These are phyloP conservation scores for Cephalotes varians DNA, from an alignment of 2,888 invertebrate species.

Conservation along the genomic window DNA sequence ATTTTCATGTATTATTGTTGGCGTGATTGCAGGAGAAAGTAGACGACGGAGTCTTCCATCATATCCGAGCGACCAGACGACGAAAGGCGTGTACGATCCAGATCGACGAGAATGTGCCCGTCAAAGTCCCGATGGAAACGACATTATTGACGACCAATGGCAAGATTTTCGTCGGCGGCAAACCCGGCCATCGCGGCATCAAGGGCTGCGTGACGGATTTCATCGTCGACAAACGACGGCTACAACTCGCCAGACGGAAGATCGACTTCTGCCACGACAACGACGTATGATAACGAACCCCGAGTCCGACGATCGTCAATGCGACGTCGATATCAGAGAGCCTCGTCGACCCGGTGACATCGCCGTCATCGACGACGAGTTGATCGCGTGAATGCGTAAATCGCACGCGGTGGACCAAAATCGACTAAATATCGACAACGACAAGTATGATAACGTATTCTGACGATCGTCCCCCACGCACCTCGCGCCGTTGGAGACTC, in stretches of 20 bases:
- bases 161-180: conserved; percentile 84
- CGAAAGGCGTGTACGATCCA: conserved; percentile 81
- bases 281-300: conserved; percentile 83
- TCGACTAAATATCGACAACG: conserved; percentile 21
- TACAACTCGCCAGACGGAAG: conserved; percentile 82
- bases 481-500: background rate
- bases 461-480: conserved; percentile 9
- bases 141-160: conserved; percentile 83
- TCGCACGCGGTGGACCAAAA: conserved; percentile 17
- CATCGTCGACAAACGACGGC: conserved; percentile 82
- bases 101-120: conserved; percentile 79
- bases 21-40: conserved; percentile 78
- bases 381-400: conserved; percentile 54
- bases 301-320: conserved; percentile 65
- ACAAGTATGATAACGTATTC: background rate
- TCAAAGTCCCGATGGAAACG: conserved; percentile 79
- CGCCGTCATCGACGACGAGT: conserved; percentile 59
- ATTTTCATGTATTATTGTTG: background rate
- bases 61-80: conserved; percentile 81
- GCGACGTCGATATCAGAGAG: conserved; percentile 60
- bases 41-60: conserved; percentile 84
- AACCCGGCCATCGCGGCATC: conserved; percentile 83
- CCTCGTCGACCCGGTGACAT: conserved; percentile 59
- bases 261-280: conserved; percentile 85
- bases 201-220: conserved; percentile 84